Conservation (phyloP, 2,113 vertebrate genomes). For the Butorides virescens region DNA sequence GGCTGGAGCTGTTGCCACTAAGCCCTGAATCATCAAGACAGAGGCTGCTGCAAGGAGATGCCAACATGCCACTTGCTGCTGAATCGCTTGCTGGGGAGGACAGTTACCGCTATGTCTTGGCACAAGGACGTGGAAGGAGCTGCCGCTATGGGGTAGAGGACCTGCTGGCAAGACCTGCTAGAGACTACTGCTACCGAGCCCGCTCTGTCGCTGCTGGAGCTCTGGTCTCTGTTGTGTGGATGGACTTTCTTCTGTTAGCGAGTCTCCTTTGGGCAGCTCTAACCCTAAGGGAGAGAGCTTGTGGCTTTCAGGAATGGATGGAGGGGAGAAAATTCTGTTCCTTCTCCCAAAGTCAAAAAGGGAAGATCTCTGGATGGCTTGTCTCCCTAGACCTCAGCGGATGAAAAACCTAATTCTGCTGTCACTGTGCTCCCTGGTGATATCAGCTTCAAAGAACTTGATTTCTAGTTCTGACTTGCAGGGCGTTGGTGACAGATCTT, state of each 20-base stretch:
- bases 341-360: neutral
- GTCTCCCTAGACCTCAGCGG: neutral
- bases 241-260: neutral
- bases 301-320: neutral
- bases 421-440: slow-evolving; percentile 6
- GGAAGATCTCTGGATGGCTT: neutral
- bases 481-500: neutral
- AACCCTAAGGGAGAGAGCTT: neutral
- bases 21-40: neutral
- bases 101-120: neutral
- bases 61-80: slow-evolving; percentile 12
- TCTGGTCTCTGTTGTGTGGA: neutral
- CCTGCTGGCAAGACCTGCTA: neutral
- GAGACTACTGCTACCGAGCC: neutral
- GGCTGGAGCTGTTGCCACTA: slow-evolving; percentile 33
- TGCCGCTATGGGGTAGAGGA: neutral
- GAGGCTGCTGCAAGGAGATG: slow-evolving; percentile 35
- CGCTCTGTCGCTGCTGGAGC: neutral
- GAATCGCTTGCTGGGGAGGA: slow-evolving; percentile 8
- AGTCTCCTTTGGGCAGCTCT: neutral
- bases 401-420: neutral
- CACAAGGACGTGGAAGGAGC: neutral
- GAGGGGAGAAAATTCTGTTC: neutral
- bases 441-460: neutral
- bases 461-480: neutral